phyloP scores from a whole-genome alignment of 2,888 invertebrate species.

The Chalcosyrphus nemorum region DNA sequence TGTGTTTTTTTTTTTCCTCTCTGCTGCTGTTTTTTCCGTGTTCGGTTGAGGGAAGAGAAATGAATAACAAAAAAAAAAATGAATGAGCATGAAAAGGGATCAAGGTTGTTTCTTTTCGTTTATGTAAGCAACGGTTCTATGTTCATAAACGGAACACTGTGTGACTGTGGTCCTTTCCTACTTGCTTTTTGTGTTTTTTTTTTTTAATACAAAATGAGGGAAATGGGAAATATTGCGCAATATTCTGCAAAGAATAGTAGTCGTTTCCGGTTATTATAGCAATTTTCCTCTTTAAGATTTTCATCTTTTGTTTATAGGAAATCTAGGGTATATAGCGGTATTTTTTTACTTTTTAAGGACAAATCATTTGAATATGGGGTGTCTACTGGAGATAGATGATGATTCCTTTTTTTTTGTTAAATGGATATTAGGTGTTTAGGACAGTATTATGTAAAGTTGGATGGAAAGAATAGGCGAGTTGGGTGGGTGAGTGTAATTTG shows the following conservation, averaged over 20 bases:
- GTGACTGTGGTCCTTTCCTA: slow-evolving; percentile 42
- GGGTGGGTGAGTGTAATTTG: background rate
- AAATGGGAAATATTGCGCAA: slow-evolving; percentile 66
- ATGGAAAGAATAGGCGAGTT: too few species aligned
- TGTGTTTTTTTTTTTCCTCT: background rate
- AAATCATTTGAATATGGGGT: slow-evolving; percentile 5
- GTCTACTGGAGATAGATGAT: background rate
- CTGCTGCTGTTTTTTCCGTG: background rate
- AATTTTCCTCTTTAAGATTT: slow-evolving; percentile 38
- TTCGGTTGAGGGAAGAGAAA: background rate
- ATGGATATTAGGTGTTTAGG: slow-evolving; percentile 39
- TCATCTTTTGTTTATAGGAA: slow-evolving; percentile 29
- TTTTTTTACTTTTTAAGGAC: background rate
- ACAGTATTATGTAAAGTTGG: background rate
- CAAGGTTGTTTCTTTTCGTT: slow-evolving; percentile 67
- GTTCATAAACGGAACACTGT: slow-evolving; percentile 33
- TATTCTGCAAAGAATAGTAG: slow-evolving; percentile 62
- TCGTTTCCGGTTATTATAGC: slow-evolving; percentile 59
- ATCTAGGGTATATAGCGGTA: background rate
- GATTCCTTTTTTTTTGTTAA: background rate
- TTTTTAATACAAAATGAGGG: slow-evolving; percentile 3
- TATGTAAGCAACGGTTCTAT: slow-evolving; percentile 66
- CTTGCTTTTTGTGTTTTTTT: slow-evolving; percentile 18
- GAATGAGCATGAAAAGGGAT: slow-evolving; percentile 70
- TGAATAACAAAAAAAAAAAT: slow-evolving; percentile 16